Evolutionary conservation across 30 jellyfish, hydroid and myxozoan genomes (phyloP), one percentile per base, ranked within the genome.

Genomic region (Aurelia coerulea): DNA sequence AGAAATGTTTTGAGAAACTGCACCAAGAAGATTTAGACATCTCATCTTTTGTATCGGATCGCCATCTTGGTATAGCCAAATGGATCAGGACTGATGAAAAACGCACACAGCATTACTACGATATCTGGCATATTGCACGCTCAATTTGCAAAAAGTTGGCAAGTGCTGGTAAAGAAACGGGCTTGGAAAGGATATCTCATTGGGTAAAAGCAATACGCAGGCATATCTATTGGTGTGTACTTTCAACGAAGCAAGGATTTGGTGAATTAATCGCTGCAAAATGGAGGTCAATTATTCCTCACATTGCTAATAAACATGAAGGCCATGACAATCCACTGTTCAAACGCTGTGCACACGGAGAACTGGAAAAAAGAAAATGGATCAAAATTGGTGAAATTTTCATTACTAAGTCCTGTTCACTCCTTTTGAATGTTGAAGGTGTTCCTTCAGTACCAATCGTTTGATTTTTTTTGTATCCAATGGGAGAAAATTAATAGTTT

Each of bases 121-220:
- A 80, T 67, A 29, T 80, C 15, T 80, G 90, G 90, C 90, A 80
- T 65, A 71, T 80, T 50, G 59, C 81, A 50, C 42, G 77, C 31
- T 64, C 72, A 14, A 56, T 80, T 10, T 31, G 46, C 39, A 64
- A 80, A 65, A 80, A 65, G 66, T 37, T 80, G 60, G 33, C 63
- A 2, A 35, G 10, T 15, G 81, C 81, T n/a, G 53, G 90, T 33
- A 80, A 80, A 41, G 81, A 65, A 51, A 64, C 50, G 31, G 81
- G 78, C 14, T 19, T 42, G 66, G 90, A 80, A 39, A 51, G 33
- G 18, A 64, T 80, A 5, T n/a, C 23, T 15, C 9, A 34, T 32
- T 80, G 90, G 90, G 51, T 80, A 71, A 80, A 70, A 17, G 73
- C 62, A 32, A 65, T 80, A 11, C 73, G 81, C 6, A 64, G 31